These are phyloP conservation scores for Leptatherina wallacei DNA, from an alignment of 2,797 vertebrate genomes.

Conservation along the genomic window DNA sequence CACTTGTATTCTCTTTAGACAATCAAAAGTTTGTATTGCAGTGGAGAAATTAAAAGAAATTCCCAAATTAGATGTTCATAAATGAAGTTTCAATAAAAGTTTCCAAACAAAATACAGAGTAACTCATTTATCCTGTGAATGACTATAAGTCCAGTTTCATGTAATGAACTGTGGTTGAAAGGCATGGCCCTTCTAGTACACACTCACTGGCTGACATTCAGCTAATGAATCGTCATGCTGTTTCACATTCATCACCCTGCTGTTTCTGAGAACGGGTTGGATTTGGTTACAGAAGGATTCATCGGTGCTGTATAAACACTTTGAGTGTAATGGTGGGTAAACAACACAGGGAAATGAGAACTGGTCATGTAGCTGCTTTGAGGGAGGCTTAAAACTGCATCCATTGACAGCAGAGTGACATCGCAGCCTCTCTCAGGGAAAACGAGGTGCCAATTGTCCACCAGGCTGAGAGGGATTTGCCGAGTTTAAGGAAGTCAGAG, in stretches of 20 bases:
- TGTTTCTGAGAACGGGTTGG: slow-evolving; percentile 67
- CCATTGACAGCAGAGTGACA: slow-evolving; percentile 46
- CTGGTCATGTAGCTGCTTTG: slow-evolving; percentile 25
- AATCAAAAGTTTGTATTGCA: slow-evolving; percentile 46
- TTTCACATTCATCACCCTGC: slow-evolving; percentile 72
- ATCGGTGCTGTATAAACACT: slow-evolving; percentile 41
- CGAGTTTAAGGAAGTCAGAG: slow-evolving; percentile 54
- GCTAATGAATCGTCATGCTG: slow-evolving; percentile 70
- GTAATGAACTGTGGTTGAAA: slow-evolving; percentile 59
- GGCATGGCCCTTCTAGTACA: slow-evolving; percentile 51
- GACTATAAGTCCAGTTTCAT: slow-evolving; percentile 73
- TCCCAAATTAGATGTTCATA: slow-evolving; percentile 24
- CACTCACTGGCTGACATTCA: slow-evolving; percentile 74
- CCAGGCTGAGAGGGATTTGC: slow-evolving; percentile 34
- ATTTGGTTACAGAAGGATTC: slow-evolving; percentile 50
- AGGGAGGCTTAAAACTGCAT: slow-evolving; percentile 30
- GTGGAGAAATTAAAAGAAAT: slow-evolving; percentile 3
- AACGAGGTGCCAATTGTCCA: slow-evolving; percentile 45
- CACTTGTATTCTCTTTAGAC: slow-evolving; percentile 25
- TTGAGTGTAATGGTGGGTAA: slow-evolving; percentile 34
- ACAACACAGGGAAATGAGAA: slow-evolving; percentile 27
- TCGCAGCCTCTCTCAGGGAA: slow-evolving; percentile 23
- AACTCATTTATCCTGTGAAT: slow-evolving; percentile 67
- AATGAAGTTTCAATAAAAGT: slow-evolving; percentile 52
- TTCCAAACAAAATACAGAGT: slow-evolving; percentile 52